phyloP scores from a whole-genome alignment of 2,888 invertebrate genomes.

The Seladonia tumulorum region DNA sequence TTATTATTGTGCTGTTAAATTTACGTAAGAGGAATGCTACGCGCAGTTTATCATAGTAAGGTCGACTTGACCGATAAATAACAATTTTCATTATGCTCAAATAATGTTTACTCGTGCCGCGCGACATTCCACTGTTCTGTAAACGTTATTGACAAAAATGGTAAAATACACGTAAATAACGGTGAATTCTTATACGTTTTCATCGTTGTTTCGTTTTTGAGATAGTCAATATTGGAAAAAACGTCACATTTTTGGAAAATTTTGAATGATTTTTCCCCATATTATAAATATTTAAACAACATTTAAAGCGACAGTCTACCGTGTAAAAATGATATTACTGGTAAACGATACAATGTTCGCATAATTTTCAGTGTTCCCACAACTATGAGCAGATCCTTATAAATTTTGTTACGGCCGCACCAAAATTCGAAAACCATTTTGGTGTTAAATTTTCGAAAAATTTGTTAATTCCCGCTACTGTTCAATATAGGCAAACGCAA shows the following conservation, averaged over 20 bases:
- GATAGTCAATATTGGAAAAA: no score
- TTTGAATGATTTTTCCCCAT: no score
- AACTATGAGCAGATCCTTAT: no score
- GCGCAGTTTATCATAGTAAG: not conserved
- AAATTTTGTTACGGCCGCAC: no score
- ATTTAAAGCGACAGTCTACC: no score
- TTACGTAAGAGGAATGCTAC: not conserved
- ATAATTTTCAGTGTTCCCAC: no score
- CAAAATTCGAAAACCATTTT: not conserved
- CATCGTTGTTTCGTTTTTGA: no score
- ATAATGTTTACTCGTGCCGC: not conserved
- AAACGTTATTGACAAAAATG: not conserved
- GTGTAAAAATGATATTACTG: no score
- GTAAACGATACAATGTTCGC: no score
- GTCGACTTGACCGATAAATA: not conserved
- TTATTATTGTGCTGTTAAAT: not conserved
- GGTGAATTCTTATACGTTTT: not conserved
- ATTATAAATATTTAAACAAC: no score
- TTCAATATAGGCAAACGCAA: not conserved
- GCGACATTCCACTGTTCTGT: not conserved
- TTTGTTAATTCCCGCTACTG: not conserved
- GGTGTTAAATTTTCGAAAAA: not conserved
- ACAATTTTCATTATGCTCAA: not conserved
- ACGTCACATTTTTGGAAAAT: no score
- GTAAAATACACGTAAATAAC: not conserved